Evolutionary conservation across 1,140 invertebrate species (phyloP).

Genomic region (Drosophila obscura): DNA sequence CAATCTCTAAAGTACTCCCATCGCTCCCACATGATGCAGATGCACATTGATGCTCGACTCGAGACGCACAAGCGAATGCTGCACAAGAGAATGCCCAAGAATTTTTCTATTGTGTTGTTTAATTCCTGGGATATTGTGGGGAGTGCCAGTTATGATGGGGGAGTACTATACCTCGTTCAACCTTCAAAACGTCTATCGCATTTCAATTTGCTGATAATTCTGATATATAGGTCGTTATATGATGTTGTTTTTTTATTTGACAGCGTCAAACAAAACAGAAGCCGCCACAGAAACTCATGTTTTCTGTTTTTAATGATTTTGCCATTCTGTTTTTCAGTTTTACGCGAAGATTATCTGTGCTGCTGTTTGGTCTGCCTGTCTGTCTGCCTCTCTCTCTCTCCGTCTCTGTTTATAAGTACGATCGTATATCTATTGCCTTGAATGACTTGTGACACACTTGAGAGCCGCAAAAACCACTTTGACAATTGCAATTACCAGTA

Average conservation of each 20-base stretch:
- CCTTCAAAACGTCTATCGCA: conserved; percentile 38
- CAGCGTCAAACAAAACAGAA: conserved; percentile 21
- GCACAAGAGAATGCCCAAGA: too few relatives aligned
- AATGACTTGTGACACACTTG: conserved; percentile 44
- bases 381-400: not conserved
- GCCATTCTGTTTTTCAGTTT: too few relatives aligned
- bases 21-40: too few relatives aligned
- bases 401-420: conserved; percentile 15
- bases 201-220: conserved; percentile 31
- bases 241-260: conserved; percentile 15
- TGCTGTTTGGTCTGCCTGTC: not conserved
- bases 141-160: too few relatives aligned
- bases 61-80: too few relatives aligned
- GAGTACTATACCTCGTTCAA: conserved; percentile 1
- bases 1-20: too few relatives aligned
- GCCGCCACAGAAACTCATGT: too few relatives aligned
- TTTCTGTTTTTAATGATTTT: conserved; percentile 4
- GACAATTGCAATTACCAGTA: conserved; percentile 4
- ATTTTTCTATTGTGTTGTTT: too few relatives aligned
- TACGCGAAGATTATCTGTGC: not conserved
- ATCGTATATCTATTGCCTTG: conserved; percentile 37
- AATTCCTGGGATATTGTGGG: too few relatives aligned
- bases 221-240: conserved; percentile 47
- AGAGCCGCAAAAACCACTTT: not conserved
- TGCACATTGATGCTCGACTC: too few relatives aligned